Base-by-base conservation (phyloP, 2,113 vertebrate species). In the Microcebus griseorufus region DNA sequence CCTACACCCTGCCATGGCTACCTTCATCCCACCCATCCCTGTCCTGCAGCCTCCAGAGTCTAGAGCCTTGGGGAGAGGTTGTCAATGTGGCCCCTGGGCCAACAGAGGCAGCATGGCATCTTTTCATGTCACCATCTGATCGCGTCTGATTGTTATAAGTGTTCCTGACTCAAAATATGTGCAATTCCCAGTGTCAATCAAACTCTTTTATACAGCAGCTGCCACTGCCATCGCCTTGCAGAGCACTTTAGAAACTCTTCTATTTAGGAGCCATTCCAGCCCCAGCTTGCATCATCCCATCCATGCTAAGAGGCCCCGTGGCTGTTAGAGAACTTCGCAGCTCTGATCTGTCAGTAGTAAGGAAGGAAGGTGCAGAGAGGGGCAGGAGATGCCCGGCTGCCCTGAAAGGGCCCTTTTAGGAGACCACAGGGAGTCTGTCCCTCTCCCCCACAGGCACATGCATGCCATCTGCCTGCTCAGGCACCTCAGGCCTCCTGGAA, bases 141-240 rank as follows among this genome's bases (percentile, higher is more conserved):
- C 16, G 42, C 91, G 39, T 94, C 96, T 97, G 89, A 76, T 97
- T 85, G 69, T 79, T 92, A 13, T 3, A 13, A 32, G 67, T 81
- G 6, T 76, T 90, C 93, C 70, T 93, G 39, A 90, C 89, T 97
- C 82, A 80, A 90, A 69, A 58, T 95, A 90, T 85, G 60, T 67
- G 58, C 83, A 95, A 53, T 93, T 97, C 80, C 17, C 94, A 0
- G 0, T 96, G 83, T 97, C 95, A 95, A 0, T 93, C 92, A 85
- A 70, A 62, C 48, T 32, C 91, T 96, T 69, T 95, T 82, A 95
- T 65, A 29, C 64, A 92, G 92, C 95, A 96, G 88, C 85, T 98
- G 94, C 70, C 96, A 34, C 0, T 42, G 93, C 48, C 0, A 0
- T 80, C 37, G 27, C 88, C 78, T 96, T 72, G 0, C 34, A 58